Evolutionary conservation across 2,888 invertebrate species (phyloP), one percentile per base, ranked within the genome.

Genomic region (Drosophila nr. perissopoda): DNA sequence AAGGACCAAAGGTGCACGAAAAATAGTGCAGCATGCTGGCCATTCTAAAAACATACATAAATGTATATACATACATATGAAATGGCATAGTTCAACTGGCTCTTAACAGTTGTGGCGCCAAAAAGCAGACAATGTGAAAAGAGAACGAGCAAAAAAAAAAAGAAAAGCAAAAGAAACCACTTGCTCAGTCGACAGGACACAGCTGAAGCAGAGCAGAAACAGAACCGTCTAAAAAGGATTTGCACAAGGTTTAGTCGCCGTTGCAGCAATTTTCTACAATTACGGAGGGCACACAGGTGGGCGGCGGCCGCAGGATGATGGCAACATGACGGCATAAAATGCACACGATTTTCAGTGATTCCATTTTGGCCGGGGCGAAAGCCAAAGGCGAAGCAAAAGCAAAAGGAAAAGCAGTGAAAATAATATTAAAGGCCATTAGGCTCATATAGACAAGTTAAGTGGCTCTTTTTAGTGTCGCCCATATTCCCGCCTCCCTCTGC

Each of bases 371-470:
- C 53, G 6, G 5, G 52, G n/a, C 31, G 49, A 46, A n/a, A 51
- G 51, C 65, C 21, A 42, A 53, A 61, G 56, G 68, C 46, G 57
- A 36, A 31, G 70, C 54, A n/a, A 54, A 56, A 65, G 70, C 70
- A 63, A 71, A 75, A 71, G 72, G 69, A 80, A 80, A 76, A 77
- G 75, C 82, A 88, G 82, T 88, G 85, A 85, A 85, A 89, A 89
- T 82, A 88, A 91, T 90, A 91, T 89, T 91, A 92, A 91, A 92
- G 92, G 89, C 92, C 92, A 92, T 92, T 92, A 92, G 92, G 92
- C 92, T 92, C 92, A 91, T 92, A 92, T 91, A 92, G 92, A 92
- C 92, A 92, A 92, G 91, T 90, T 92, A 92, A 92, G 93, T 92
- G 93, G 92, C 91, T 92, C 84, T 91, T 91, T 80, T 86, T 82